phyloP scores from a whole-genome alignment of 2,797 vertebrate genomes.

The Myotis daubentonii region DNA sequence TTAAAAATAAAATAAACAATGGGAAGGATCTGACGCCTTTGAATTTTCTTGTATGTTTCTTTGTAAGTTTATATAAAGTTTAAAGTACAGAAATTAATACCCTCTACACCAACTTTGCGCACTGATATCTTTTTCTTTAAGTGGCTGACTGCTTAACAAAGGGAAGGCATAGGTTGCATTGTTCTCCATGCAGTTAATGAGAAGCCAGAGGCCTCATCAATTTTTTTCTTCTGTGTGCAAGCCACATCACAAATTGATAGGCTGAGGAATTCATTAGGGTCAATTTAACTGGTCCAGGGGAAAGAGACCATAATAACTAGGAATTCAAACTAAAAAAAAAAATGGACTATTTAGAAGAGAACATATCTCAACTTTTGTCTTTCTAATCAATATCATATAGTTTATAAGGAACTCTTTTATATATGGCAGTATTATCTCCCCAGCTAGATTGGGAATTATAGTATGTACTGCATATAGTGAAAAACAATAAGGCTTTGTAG shows the following conservation, averaged over 20 bases:
- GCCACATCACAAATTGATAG: not conserved
- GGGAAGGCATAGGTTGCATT: not conserved
- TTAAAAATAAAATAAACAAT: not conserved
- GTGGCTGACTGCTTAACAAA: not conserved
- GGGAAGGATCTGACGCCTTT: not conserved
- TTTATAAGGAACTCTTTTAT: not conserved
- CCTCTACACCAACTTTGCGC: not conserved
- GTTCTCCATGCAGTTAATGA: not conserved
- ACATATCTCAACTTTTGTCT: not conserved
- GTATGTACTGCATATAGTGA: not conserved
- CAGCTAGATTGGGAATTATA: not conserved
- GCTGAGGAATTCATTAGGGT: not conserved
- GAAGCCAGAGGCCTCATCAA: not conserved
- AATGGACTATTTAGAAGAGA: not conserved
- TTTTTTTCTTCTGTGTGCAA: not conserved
- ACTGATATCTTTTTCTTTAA: too few species aligned
- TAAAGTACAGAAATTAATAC: not conserved
- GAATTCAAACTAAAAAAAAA: conserved; percentile 4
- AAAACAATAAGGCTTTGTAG: not conserved
- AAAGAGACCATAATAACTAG: not conserved
- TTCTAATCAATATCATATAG: not conserved
- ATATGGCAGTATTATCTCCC: not conserved
- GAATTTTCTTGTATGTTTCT: not conserved
- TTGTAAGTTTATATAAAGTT: not conserved
- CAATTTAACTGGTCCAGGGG: not conserved